These are phyloP conservation scores for Fistularia commersonii DNA, from an alignment of 2,797 vertebrate genomes.

Conservation along the genomic window DNA sequence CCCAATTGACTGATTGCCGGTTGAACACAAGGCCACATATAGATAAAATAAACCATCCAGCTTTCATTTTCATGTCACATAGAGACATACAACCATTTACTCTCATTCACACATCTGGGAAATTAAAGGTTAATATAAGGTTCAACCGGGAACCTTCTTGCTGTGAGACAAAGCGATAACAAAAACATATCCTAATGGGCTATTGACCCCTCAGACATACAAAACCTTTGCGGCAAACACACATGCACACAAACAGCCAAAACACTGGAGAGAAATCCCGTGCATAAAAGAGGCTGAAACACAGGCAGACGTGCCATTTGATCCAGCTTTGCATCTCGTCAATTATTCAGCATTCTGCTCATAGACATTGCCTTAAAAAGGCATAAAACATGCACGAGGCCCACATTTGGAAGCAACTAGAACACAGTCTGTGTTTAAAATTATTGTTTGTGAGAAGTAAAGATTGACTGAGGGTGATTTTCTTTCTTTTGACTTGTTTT, in stretches of 20 bases:
- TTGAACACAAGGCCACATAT: no score
- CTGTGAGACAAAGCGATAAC: no score
- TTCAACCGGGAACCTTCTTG: no score
- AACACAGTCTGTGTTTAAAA: slow-evolving; percentile 60
- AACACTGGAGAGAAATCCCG: slow-evolving; percentile 29
- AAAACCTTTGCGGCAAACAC: background rate
- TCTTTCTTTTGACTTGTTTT: slow-evolving; percentile 1
- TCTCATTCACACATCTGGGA: no score
- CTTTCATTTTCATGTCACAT: no score
- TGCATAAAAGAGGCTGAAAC: slow-evolving; percentile 60
- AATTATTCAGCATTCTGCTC: slow-evolving; percentile 76
- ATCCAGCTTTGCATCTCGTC: slow-evolving; percentile 67
- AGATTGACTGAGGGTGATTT: slow-evolving; percentile 58
- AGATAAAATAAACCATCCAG: no score
- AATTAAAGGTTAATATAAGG: no score
- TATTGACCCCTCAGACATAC: slow-evolving; percentile 13
- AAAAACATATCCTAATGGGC: slow-evolving; percentile 12
- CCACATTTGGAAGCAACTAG: slow-evolving; percentile 70
- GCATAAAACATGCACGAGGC: slow-evolving; percentile 66
- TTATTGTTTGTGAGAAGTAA: slow-evolving; percentile 43
- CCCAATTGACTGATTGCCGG: no score
- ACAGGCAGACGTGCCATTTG: slow-evolving; percentile 67
- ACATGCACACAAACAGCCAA: slow-evolving; percentile 5
- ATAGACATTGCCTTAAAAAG: slow-evolving; percentile 69
- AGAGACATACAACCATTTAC: no score